A percentile compares a stretch with the other conserved stretches of the same genome.
phyloP scores from a whole-genome alignment of 2,797 vertebrate genomes.

The Phoebastria nigripes region DNA sequence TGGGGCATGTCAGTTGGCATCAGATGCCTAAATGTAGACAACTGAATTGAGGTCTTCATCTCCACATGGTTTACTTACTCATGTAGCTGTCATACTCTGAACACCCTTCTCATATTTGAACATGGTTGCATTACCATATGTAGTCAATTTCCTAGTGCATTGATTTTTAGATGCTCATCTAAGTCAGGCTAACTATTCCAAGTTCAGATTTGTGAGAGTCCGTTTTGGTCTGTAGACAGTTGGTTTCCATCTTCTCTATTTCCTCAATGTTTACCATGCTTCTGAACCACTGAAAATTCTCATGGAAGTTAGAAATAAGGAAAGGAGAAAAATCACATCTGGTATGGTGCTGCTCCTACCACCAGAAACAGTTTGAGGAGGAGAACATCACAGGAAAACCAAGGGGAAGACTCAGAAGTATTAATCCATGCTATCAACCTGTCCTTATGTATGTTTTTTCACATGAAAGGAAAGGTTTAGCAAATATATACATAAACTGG shows the following conservation, averaged over 20 bases:
- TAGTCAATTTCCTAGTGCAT: neutral
- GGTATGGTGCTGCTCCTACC: fast-evolving
- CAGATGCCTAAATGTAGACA: neutral
- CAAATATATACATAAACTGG: neutral
- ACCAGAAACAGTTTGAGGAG: neutral
- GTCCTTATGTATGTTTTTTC: neutral
- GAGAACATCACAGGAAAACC: neutral
- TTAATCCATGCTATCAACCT: neutral
- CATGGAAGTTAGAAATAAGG: neutral
- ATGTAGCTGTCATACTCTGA: neutral
- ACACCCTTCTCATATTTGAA: neutral
- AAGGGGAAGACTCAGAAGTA: neutral
- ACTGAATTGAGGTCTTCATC: neutral
- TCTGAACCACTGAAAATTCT: neutral
- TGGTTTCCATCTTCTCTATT: neutral
- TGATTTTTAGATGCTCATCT: neutral
- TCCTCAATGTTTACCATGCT: neutral
- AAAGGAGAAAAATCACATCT: neutral
- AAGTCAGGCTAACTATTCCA: neutral
- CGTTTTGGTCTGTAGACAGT: fast-evolving
- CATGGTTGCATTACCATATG: neutral
- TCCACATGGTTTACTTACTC: neutral
- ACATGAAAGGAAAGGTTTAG: neutral
- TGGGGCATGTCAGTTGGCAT: fast-evolving
- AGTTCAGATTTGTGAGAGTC: neutral